These are phyloP conservation scores for Hypocryptadius cinnamomeus DNA, from an alignment of 2,113 vertebrate genomes.

Conservation along the genomic window DNA sequence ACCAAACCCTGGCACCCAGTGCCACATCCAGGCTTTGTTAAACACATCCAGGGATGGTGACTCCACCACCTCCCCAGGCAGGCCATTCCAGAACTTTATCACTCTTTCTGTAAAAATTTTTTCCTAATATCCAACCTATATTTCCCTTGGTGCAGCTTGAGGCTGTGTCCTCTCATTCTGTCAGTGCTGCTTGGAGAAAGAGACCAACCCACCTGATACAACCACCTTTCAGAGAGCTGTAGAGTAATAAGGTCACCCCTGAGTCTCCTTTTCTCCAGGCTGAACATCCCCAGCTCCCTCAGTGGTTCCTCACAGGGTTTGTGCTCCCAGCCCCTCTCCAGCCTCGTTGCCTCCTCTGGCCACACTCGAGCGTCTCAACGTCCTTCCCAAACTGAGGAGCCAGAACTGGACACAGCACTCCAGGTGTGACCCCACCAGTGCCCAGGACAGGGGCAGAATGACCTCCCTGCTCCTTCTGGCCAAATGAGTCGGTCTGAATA, in stretches of 20 bases:
- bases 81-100: neutral
- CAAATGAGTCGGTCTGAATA: rapidly evolving
- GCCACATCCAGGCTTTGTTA: neutral
- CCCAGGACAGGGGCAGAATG: rapidly evolving
- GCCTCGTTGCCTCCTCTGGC: neutral
- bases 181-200: neutral
- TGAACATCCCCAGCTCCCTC: neutral
- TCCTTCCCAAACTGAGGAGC: neutral
- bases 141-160: neutral
- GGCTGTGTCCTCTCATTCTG: neutral
- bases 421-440: neutral
- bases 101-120: neutral
- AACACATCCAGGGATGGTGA: neutral
- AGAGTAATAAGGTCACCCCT: neutral
- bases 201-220: neutral
- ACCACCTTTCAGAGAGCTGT: neutral
- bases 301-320: neutral
- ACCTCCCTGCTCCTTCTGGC: neutral
- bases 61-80: neutral
- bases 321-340: neutral
- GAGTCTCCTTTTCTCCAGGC: neutral
- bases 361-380: rapidly evolving
- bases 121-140: neutral
- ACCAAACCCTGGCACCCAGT: neutral
- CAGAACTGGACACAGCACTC: neutral